phyloP scores from a whole-genome alignment of 2,797 vertebrate genomes.

The Rhyacichthys aspro region DNA sequence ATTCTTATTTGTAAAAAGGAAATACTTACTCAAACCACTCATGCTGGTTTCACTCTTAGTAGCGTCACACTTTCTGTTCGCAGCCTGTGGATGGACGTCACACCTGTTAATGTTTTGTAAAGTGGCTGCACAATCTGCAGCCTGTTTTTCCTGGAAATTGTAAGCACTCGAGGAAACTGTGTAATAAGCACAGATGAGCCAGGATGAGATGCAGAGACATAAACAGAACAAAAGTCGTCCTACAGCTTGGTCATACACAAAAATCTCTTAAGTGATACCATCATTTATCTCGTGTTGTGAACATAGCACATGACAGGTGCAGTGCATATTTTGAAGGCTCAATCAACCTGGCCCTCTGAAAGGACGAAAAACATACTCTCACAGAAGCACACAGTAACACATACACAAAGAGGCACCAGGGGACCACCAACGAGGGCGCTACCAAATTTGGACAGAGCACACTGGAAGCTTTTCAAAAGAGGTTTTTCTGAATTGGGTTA shows the following conservation, averaged over 20 bases:
- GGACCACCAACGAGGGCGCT: slow-evolving; percentile 75
- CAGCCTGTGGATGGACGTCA: slow-evolving; percentile 49
- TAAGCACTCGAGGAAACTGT: slow-evolving; percentile 48
- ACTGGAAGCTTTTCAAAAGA: slow-evolving; percentile 59
- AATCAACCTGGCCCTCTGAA: slow-evolving; percentile 49
- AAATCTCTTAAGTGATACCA: slow-evolving; percentile 55
- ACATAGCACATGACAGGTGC: slow-evolving; percentile 70
- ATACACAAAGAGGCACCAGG: slow-evolving; percentile 60
- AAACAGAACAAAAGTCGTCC: slow-evolving; percentile 52
- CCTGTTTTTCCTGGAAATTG: slow-evolving; percentile 65
- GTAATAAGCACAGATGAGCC: slow-evolving; percentile 62
- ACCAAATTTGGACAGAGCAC: slow-evolving; percentile 74
- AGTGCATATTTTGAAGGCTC: slow-evolving; percentile 64
- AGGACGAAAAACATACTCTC: slow-evolving; percentile 59
- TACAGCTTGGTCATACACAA: slow-evolving; percentile 31
- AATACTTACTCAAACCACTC: background rate
- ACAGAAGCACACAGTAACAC: slow-evolving; percentile 28
- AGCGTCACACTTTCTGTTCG: background rate
- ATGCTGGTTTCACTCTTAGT: too few relatives aligned
- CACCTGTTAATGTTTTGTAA: slow-evolving; percentile 49
- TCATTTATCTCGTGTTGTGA: slow-evolving; percentile 70
- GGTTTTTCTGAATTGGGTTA: slow-evolving; percentile 68
- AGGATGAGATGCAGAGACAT: slow-evolving; percentile 49
- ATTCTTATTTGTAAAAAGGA: slow-evolving; percentile 2
- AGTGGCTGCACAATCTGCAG: slow-evolving; percentile 42